Conservation (phyloP, 2,113 vertebrate genomes). For the Lasiurus cinereus region DNA sequence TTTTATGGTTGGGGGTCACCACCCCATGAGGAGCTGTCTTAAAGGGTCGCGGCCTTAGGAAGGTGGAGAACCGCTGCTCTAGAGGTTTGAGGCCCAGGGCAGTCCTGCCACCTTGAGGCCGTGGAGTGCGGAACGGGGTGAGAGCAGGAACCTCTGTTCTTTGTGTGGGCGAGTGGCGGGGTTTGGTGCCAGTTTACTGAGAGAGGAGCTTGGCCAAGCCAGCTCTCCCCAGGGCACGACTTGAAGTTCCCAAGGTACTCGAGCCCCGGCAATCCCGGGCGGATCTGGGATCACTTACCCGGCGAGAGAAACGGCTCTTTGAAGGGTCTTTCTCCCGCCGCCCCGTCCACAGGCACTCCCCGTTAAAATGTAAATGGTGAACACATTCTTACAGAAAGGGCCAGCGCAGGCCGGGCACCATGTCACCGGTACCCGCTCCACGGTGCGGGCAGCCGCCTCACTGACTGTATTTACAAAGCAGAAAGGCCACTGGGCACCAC, state of each 20-base stretch:
- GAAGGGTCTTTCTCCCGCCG: neutral
- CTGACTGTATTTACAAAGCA: neutral
- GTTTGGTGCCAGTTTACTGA: rapidly evolving
- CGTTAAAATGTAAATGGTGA: slow-evolving; percentile 32
- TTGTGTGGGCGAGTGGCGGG: neutral
- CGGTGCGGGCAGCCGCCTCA: neutral
- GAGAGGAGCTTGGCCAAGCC: neutral
- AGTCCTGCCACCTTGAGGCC: neutral
- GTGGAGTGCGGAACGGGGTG: neutral
- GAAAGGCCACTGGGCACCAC: neutral
- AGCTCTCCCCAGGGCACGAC: neutral
- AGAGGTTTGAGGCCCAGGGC: neutral
- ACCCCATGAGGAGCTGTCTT: too few species aligned
- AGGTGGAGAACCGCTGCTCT: too few species aligned
- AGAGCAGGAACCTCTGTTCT: neutral
- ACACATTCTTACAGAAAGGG: slow-evolving; percentile 8
- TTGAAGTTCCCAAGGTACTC: neutral
- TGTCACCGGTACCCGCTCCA: rapidly evolving
- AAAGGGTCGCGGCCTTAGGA: too few species aligned
- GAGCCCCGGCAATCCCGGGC: neutral
- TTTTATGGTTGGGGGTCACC: too few species aligned
- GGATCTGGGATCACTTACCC: slow-evolving; percentile 44
- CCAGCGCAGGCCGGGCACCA: neutral
- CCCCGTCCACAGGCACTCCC: neutral
- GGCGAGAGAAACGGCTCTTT: neutral